These are phyloP conservation scores for Nyctalus aviator DNA, from an alignment of 2,797 vertebrate genomes.

Conservation along the genomic window DNA sequence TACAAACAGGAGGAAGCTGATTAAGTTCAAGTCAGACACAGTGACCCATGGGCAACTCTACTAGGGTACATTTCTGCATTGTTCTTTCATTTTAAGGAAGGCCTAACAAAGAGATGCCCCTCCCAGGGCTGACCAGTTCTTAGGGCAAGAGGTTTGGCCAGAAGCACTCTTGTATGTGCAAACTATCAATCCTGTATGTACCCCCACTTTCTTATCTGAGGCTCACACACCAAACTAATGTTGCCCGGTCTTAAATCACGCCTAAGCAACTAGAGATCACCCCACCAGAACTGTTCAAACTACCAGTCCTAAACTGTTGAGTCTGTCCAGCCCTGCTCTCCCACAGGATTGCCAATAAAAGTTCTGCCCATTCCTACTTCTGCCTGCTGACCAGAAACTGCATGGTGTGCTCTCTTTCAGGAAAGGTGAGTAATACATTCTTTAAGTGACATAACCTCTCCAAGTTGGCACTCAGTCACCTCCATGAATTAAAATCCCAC, in stretches of 20 bases:
- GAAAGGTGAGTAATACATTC: not conserved
- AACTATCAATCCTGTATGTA: not conserved
- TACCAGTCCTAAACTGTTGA: not conserved
- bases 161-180: not conserved
- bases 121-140: not conserved
- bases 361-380: not conserved
- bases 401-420: rapidly evolving
- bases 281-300: not conserved
- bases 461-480: not conserved
- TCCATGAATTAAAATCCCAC: not conserved
- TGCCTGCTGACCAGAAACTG: not conserved
- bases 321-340: not conserved
- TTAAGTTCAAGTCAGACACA: rapidly evolving
- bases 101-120: not conserved
- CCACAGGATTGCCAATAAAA: not conserved
- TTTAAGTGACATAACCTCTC: not conserved
- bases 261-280: not conserved
- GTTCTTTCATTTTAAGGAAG: not conserved
- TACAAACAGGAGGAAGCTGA: not conserved
- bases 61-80: rapidly evolving
- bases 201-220: not conserved
- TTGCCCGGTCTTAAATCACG: not conserved
- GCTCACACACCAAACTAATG: not conserved
- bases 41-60: not conserved
- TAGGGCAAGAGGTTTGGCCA: not conserved